A percentile compares a stretch with the other conserved stretches of the same genome.
Evolutionary conservation across 2,888 invertebrate species (phyloP).

Genomic region (Drosophila yooni): DNA sequence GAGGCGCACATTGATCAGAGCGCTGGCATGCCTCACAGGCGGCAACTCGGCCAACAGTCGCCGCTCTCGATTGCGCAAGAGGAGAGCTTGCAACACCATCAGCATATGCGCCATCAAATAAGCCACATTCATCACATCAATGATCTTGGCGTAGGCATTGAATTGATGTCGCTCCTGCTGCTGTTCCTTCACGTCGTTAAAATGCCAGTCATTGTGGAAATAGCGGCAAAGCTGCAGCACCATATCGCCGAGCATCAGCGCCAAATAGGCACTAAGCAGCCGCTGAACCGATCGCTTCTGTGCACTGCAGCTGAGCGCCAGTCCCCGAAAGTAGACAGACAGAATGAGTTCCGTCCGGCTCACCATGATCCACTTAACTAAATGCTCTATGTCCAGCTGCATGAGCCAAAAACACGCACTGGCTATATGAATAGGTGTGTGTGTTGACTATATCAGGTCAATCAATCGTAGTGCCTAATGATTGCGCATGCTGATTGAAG

Average conservation of each 20-base stretch:
- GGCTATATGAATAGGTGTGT: not conserved
- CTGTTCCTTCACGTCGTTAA: not conserved
- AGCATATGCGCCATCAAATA: constrained; percentile 52
- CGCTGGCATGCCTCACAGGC: not conserved
- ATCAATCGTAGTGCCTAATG: constrained; percentile 53
- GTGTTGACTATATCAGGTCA: constrained; percentile 24
- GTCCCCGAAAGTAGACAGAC: constrained; percentile 53
- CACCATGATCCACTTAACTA: constrained; percentile 21
- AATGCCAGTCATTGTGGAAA: not conserved
- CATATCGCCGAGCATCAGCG: constrained; percentile 41
- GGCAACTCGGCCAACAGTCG: constrained; percentile 49
- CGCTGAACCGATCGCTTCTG: constrained; percentile 22
- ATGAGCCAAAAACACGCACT: not conserved
- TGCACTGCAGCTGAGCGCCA: constrained; percentile 59
- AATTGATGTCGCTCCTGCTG: not conserved
- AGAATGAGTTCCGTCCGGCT: constrained; percentile 37
- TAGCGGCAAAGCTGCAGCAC: constrained; percentile 20
- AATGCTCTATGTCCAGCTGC: not conserved
- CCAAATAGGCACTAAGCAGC: constrained; percentile 33
- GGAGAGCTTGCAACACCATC: constrained; percentile 43
- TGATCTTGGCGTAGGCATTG: constrained; percentile 10
- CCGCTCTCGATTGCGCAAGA: constrained; percentile 38
- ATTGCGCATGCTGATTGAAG: not conserved
- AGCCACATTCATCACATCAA: constrained; percentile 38
- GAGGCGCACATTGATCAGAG: constrained; percentile 10